phyloP scores from a whole-genome alignment of 2,113 vertebrate genomes.

The Campylomormyrus numenius region DNA sequence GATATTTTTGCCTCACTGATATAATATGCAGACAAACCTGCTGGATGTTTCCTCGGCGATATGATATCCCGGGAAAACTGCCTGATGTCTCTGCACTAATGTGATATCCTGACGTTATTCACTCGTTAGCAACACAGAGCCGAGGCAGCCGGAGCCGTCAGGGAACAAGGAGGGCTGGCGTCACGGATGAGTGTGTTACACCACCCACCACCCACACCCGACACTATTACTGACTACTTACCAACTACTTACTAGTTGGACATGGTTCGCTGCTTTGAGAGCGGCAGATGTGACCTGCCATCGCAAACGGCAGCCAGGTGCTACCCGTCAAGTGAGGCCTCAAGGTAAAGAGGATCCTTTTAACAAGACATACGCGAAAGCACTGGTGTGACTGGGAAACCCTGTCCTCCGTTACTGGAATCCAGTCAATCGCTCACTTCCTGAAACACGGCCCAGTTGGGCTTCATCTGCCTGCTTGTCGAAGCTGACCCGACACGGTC shows the following conservation, averaged over 20 bases:
- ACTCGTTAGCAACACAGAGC: not conserved
- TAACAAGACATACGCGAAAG: not conserved
- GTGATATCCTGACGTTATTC: slow-evolving; percentile 4
- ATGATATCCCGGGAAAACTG: not conserved
- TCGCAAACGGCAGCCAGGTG: slow-evolving; percentile 38
- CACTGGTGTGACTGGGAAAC: not conserved
- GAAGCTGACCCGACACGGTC: not conserved
- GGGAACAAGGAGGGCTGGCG: not conserved
- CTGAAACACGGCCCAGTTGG: not conserved
- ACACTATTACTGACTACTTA: not conserved
- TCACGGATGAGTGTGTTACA: not conserved
- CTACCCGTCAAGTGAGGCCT: not conserved
- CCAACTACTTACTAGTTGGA: not conserved
- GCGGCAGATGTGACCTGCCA: slow-evolving; percentile 7
- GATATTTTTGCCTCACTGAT: not conserved
- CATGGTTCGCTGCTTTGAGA: slow-evolving; percentile 27
- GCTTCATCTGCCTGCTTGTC: not conserved
- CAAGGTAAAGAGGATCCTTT: not conserved
- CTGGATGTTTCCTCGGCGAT: not conserved
- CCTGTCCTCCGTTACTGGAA: not conserved
- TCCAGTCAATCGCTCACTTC: not conserved
- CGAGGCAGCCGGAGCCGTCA: not conserved
- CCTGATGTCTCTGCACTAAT: not conserved
- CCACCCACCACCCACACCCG: not conserved
- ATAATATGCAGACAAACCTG: not conserved